phyloP scores from a whole-genome alignment of 2,888 invertebrate species.

The Pherbina coryleti region DNA sequence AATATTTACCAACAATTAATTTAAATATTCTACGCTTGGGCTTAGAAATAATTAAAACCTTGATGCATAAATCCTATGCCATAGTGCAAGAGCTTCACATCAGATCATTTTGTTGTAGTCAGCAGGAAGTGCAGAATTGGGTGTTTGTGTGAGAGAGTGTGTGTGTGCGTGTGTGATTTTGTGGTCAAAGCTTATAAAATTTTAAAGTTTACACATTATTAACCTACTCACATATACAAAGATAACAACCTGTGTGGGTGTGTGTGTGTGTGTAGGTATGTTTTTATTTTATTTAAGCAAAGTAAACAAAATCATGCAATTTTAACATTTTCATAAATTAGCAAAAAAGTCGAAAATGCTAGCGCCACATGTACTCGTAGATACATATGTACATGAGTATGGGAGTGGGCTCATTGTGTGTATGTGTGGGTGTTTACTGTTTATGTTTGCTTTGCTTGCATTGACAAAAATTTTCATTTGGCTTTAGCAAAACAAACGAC shows the following conservation, averaged over 20 bases:
- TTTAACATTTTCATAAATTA: constrained; percentile 44
- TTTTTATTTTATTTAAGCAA: background rate
- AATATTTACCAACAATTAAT: too few relatives aligned
- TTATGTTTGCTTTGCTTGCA: background rate
- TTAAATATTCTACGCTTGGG: too few relatives aligned
- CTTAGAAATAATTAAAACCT: background rate
- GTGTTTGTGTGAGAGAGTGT: background rate
- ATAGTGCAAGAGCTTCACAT: background rate
- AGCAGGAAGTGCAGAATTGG: background rate
- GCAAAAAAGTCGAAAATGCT: constrained; percentile 34
- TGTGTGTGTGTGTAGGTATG: background rate
- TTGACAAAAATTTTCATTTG: constrained; percentile 34
- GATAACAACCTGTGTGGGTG: background rate
- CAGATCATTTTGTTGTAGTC: background rate
- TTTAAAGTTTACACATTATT: constrained; percentile 44
- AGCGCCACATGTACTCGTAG: background rate
- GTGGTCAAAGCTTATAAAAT: constrained; percentile 47
- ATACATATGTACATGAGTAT: background rate
- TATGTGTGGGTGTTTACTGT: background rate
- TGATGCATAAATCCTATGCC: background rate
- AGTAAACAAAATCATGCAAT: constrained; percentile 34
- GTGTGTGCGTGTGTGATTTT: background rate
- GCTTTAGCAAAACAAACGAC: background rate
- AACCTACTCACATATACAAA: constrained; percentile 18
- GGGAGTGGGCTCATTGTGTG: background rate